Evolutionary conservation across 2,113 vertebrate species (phyloP), one percentile per base, ranked within the genome.

Genomic region (Nothoprocta perdicaria): DNA sequence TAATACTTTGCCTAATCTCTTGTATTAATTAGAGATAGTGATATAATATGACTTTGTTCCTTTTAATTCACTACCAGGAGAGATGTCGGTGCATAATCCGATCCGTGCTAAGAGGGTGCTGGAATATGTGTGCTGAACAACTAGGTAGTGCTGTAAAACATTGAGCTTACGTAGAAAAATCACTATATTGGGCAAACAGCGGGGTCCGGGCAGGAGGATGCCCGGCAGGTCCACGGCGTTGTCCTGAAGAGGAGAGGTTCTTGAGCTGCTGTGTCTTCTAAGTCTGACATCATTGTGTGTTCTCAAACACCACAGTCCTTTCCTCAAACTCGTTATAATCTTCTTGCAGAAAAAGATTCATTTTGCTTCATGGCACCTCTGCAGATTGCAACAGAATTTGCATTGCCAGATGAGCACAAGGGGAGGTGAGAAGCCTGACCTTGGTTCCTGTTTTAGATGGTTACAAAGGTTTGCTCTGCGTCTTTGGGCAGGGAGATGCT

Each of bases 11-110:
- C 79, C 89, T 96, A 93, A 96, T 96, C 91, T 94, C 89, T 21
- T 91, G 89, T 92, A 86, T 94, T 96, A 96, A 96, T 92, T 95
- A 96, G 92, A 87, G 94, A 89, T 62, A 94, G 86, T n/a, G 94
- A 95, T 93, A 93, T 26, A 89, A 94, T 90, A 88, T 48, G n/a
- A 72, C 82, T 93, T 89, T 89, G 72, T 62, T 95, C 86, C 58
- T 91, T 90, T 79, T 92, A 82, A 13, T 81, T 93, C 80, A 67
- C 65, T 67, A 77, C 84, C 73, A 27, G 69, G 71, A 95, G 89
- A 88, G 89, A 60, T 55, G 82, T 29, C 63, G 76, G 86, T 46
- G 22, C 43, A 40, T 95, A 94, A 96, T 95, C 95, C 90, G n/a
- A 14, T 88, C 93, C 46, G 57, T 7, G 68, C 61, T 57, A 6